These are phyloP conservation scores for Petrolisthes cinctipes DNA, from an alignment of 2,888 invertebrate species.

Conservation along the genomic window DNA sequence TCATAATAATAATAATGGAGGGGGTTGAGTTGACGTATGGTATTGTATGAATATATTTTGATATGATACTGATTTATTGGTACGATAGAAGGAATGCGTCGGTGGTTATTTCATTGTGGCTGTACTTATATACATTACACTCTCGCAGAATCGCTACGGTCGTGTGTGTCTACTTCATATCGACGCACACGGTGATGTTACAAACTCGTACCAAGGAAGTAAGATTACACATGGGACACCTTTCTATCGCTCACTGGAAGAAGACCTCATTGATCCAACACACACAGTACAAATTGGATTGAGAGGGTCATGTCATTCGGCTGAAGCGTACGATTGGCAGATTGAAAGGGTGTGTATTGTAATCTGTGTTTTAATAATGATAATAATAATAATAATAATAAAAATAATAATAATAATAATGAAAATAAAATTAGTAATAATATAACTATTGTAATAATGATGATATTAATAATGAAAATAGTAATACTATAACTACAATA, in stretches of 20 bases:
- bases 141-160: constrained; percentile 66
- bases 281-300: constrained; percentile 70
- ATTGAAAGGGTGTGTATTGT: constrained; percentile 24
- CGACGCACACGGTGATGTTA: constrained; percentile 70
- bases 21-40: too few species aligned
- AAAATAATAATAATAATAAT: neutral
- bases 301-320: constrained; percentile 67
- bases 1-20: too few species aligned
- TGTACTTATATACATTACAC: neutral
- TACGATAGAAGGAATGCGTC: too few species aligned
- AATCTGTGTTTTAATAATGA: neutral
- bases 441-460: neutral
- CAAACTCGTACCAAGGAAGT: constrained; percentile 68
- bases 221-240: constrained; percentile 70
- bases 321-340: constrained; percentile 38
- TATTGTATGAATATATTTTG: too few species aligned
- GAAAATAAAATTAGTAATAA: neutral
- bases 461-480: neutral
- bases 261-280: constrained; percentile 68
- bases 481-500: too few species aligned
- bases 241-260: constrained; percentile 69
- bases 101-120: too few species aligned
- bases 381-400: neutral
- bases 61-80: too few species aligned
- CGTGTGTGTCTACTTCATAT: constrained; percentile 70